phyloP scores from a whole-genome alignment of 2,888 invertebrate genomes.

The Nephrocerus scutellatus region DNA sequence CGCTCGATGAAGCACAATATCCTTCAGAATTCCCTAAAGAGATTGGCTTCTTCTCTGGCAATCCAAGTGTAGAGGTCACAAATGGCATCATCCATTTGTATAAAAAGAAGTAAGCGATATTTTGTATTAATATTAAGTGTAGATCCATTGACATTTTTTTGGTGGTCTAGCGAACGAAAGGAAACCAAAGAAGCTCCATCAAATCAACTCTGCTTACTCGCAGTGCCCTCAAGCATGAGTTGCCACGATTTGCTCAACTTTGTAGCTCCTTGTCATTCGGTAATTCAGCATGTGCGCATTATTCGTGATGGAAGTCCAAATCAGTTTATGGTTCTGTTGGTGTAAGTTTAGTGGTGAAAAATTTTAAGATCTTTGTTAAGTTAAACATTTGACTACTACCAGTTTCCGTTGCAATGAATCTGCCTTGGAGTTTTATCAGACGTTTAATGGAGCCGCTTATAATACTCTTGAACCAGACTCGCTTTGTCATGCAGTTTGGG shows the following conservation, averaged over 20 bases:
- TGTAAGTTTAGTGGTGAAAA: conserved; percentile 54
- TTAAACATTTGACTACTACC: conserved; percentile 14
- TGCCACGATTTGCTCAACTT: conserved; percentile 91
- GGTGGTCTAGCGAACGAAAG: conserved; percentile 60
- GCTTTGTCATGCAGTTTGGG: conserved; percentile 91
- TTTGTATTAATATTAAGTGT: neutral
- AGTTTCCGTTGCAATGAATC: conserved; percentile 67
- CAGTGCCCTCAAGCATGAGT: conserved; percentile 84
- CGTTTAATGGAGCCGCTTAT: conserved; percentile 88
- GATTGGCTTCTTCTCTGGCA: conserved; percentile 85
- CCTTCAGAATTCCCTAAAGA: conserved; percentile 50
- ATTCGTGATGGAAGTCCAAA: conserved; percentile 87
- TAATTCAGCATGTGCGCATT: conserved; percentile 85
- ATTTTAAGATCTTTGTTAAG: conserved; percentile 20
- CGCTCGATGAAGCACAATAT: conserved; percentile 33
- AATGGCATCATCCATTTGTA: conserved; percentile 95
- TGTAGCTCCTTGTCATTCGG: conserved; percentile 85
- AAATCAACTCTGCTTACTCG: conserved; percentile 78
- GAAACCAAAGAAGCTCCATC: conserved; percentile 65
- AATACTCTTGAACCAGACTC: conserved; percentile 89
- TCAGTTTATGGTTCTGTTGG: conserved; percentile 95
- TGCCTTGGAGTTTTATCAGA: conserved; percentile 85
- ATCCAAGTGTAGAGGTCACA: conserved; percentile 93
- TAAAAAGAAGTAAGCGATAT: conserved; percentile 77
- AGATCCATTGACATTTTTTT: conserved; percentile 3